These are phyloP conservation scores for Acridotheres tristis DNA, from an alignment of 2,797 vertebrate genomes.

Conservation along the genomic window DNA sequence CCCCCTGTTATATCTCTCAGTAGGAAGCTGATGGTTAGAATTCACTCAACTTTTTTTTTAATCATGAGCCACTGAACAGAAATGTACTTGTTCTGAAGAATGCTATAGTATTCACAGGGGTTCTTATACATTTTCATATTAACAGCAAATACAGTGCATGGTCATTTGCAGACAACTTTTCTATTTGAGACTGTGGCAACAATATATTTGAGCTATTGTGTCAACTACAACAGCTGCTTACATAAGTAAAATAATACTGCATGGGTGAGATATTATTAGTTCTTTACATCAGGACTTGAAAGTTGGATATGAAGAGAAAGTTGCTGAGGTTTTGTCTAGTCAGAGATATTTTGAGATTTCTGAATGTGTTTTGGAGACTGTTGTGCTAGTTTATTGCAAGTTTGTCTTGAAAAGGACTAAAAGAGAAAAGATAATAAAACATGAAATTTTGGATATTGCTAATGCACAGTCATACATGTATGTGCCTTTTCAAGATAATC, in stretches of 20 bases:
- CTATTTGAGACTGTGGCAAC: neutral
- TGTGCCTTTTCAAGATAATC: neutral
- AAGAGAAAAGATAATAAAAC: neutral
- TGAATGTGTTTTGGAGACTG: neutral
- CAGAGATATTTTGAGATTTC: neutral
- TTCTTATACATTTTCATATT: neutral
- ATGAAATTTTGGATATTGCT: neutral
- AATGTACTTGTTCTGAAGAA: neutral
- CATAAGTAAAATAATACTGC: neutral
- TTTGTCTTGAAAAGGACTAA: neutral
- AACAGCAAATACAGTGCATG: neutral
- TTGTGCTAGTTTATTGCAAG: neutral
- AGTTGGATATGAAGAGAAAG: neutral
- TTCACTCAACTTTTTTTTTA: neutral
- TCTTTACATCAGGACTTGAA: neutral
- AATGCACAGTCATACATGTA: accelerated
- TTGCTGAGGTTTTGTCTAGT: neutral
- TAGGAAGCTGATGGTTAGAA: neutral
- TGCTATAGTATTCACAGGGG: neutral
- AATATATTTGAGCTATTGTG: neutral
- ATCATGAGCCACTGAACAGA: neutral
- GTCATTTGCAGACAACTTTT: conserved; percentile 3
- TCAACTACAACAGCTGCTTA: conserved; percentile 8
- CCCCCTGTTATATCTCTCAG: neutral
- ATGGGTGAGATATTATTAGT: neutral